Percentiles rank a stretch among this genome's conserved stretches.
Conservation (phyloP, 1,140 invertebrate species). For the Eubasilissa regina region DNA sequence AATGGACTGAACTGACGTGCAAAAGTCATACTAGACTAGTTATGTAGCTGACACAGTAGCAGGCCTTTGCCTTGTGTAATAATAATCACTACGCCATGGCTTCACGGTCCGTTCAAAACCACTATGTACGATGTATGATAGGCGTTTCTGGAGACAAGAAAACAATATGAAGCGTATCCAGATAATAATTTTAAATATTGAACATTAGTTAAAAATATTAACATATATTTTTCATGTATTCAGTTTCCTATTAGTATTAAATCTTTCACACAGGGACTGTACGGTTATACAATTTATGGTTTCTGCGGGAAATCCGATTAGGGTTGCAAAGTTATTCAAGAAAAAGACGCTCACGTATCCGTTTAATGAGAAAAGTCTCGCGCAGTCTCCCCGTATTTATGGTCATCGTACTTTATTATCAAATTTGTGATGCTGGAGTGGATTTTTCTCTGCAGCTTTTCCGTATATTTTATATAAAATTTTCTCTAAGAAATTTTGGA, state of each 20-base stretch:
- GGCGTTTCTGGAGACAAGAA: too few species aligned
- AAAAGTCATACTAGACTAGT: too few species aligned
- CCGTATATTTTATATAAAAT: constrained; percentile 19
- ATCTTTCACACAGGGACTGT: constrained; percentile 5
- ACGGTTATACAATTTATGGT: background rate
- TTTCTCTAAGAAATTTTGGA: background rate
- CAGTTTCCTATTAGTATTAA: constrained; percentile 25
- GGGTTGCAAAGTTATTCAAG: constrained; percentile 17
- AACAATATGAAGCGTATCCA: too few species aligned
- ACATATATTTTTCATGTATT: too few species aligned
- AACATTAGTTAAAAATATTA: too few species aligned
- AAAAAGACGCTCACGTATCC: constrained; percentile 17
- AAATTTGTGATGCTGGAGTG: constrained; percentile 35
- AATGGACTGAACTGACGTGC: too few species aligned
- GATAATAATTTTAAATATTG: too few species aligned
- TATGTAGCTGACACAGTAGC: too few species aligned
- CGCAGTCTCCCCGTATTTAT: constrained; percentile 24
- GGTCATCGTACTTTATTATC: constrained; percentile 39
- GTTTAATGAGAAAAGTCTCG: constrained; percentile 40
- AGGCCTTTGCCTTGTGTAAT: too few species aligned
- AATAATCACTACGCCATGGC: too few species aligned
- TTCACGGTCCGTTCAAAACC: too few species aligned
- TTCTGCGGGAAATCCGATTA: constrained; percentile 35
- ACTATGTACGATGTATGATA: too few species aligned
- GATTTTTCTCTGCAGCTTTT: constrained; percentile 20